Evolutionary conservation across 1,140 invertebrate species (phyloP).

Genomic region (Drosophila erecta): DNA sequence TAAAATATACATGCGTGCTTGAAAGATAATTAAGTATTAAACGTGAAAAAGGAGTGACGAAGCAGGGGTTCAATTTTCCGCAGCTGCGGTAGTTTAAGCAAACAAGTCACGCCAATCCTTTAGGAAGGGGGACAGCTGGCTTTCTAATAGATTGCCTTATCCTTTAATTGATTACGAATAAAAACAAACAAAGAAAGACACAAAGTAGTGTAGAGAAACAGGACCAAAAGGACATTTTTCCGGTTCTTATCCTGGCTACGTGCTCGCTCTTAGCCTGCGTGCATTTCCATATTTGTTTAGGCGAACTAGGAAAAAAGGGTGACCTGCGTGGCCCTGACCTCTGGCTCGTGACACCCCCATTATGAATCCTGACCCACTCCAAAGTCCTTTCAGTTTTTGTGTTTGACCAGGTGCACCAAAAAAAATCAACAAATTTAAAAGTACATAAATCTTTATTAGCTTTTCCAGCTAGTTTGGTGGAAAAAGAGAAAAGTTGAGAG

Average conservation of each 20-base stretch:
- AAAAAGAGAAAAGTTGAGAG: slow-evolving; percentile 18
- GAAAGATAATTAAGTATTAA: slow-evolving; percentile 14
- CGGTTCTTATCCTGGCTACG: slow-evolving; percentile 34
- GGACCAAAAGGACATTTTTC: slow-evolving; percentile 30
- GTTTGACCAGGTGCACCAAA: slow-evolving; percentile 67
- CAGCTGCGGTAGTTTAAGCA: slow-evolving; percentile 49
- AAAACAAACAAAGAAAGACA: slow-evolving; percentile 8
- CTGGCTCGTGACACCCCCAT: slow-evolving; percentile 12
- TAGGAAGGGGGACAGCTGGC: slow-evolving; percentile 55
- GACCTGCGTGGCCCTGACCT: slow-evolving; percentile 61
- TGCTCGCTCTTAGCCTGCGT: slow-evolving; percentile 46
- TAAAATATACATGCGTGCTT: slow-evolving; percentile 29
- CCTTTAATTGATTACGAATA: slow-evolving; percentile 80
- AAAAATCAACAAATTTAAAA: slow-evolving; percentile 58
- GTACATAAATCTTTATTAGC: slow-evolving; percentile 74
- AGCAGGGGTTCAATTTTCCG: background rate
- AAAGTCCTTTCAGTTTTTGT: slow-evolving; percentile 18
- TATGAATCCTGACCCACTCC: slow-evolving; percentile 41
- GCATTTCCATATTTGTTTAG: slow-evolving; percentile 71
- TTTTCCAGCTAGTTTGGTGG: slow-evolving; percentile 28
- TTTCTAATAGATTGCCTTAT: slow-evolving; percentile 64
- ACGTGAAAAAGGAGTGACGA: background rate
- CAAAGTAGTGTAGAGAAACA: background rate
- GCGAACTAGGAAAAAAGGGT: slow-evolving; percentile 48
- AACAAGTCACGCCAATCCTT: slow-evolving; percentile 44